A percentile compares a stretch with the other conserved stretches of the same genome.
Conservation (phyloP, 2,797 vertebrate genomes). For the Tapera naevia region DNA sequence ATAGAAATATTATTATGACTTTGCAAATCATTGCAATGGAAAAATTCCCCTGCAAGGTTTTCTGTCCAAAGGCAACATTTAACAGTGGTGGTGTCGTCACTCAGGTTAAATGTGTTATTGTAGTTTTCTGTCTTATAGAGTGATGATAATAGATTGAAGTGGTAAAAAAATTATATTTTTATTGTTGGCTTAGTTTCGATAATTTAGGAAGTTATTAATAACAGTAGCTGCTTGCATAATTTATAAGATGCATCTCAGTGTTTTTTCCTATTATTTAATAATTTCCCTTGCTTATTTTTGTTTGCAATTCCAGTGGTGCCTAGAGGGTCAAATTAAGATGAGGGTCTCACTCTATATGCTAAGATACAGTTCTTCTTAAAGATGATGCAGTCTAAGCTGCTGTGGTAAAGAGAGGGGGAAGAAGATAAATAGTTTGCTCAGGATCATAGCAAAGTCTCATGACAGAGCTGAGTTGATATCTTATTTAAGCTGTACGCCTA, state of each 20-base stretch:
- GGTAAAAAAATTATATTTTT: not conserved
- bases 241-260: not conserved
- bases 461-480: not conserved
- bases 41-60: not conserved
- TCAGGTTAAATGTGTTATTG: not conserved
- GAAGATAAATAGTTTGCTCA: not conserved
- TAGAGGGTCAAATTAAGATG: conserved; percentile 26
- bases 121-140: not conserved
- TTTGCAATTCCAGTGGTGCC: conserved; percentile 20
- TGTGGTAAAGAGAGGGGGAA: not conserved
- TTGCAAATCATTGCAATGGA: conserved; percentile 9
- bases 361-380: not conserved
- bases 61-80: not conserved
- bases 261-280: conserved; percentile 32
- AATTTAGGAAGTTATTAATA: conserved; percentile 42
- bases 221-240: conserved; percentile 2
- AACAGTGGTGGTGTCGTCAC: not conserved
- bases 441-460: not conserved
- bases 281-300: conserved; percentile 29
- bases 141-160: not conserved
- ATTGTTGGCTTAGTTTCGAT: conserved; percentile 17
- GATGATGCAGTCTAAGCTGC: not conserved
- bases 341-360: not conserved
- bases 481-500: not conserved
- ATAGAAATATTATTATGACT: conserved; percentile 43